Conservation (phyloP, 2,797 vertebrate genomes). For the Sebastes nivosus region DNA sequence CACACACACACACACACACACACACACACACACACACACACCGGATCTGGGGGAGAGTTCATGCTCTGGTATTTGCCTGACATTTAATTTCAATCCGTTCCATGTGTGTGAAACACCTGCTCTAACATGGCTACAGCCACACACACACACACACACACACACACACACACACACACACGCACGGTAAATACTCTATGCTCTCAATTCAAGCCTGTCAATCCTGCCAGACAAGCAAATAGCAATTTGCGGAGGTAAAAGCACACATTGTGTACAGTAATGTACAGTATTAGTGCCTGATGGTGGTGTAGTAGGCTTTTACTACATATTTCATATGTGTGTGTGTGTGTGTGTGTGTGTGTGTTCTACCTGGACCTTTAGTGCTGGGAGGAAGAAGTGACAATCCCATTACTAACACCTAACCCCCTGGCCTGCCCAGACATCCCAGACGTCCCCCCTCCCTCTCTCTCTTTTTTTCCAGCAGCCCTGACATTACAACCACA, state of each 20-base stretch:
- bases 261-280: neutral
- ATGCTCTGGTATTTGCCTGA: constrained; percentile 68
- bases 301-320: neutral
- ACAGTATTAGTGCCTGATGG: neutral
- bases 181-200: no score
- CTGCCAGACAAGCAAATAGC: neutral
- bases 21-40: neutral
- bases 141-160: neutral
- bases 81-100: constrained; percentile 56
- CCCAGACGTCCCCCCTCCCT: accelerated
- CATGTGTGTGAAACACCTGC: constrained; percentile 50
- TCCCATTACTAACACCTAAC: constrained; percentile 10
- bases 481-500: constrained; percentile 27
- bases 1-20: neutral
- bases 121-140: constrained; percentile 14
- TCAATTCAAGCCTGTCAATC: neutral
- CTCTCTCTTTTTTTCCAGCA: neutral
- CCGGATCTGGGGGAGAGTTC: constrained; percentile 27
- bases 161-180: neutral
- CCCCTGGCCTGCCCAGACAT: neutral
- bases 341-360: neutral
- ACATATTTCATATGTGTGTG: neutral
- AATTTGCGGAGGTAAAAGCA: neutral
- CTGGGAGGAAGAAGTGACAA: neutral
- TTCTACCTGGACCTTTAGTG: neutral